These are phyloP conservation scores for Emydoidea blandingii DNA, from an alignment of 2,797 vertebrate genomes.

Conservation along the genomic window DNA sequence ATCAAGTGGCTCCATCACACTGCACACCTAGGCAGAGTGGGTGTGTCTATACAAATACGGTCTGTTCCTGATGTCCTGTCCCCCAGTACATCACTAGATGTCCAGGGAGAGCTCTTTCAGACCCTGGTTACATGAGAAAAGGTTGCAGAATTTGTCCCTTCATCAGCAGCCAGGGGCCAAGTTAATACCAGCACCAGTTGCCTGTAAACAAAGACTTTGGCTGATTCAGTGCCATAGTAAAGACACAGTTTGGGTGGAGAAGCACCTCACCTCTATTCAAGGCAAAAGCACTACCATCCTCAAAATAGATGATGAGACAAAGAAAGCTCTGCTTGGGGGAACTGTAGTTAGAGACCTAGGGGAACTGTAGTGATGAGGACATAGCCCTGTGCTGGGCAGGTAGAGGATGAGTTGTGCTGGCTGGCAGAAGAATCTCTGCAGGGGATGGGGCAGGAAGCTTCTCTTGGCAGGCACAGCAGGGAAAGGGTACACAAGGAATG, in stretches of 20 bases:
- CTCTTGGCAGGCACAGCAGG: background rate
- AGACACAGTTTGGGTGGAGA: fast-evolving
- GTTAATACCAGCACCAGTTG: background rate
- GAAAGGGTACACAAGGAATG: background rate
- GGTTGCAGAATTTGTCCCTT: background rate
- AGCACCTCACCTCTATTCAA: background rate
- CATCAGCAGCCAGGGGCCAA: background rate
- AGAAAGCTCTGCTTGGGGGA: background rate
- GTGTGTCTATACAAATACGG: background rate
- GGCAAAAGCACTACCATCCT: background rate
- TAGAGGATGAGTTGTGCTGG: background rate
- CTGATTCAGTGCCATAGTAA: fast-evolving
- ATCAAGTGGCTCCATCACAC: background rate
- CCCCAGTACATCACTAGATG: background rate
- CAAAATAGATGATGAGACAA: background rate
- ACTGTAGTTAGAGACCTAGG: background rate
- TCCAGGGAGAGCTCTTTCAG: background rate
- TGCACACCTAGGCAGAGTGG: background rate
- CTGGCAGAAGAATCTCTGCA: background rate
- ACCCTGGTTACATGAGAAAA: background rate
- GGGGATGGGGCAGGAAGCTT: background rate
- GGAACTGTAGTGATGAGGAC: background rate
- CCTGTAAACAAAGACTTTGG: constrained; percentile 10
- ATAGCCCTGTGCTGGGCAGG: too few relatives aligned
- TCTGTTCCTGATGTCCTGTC: background rate